Evolutionary conservation across 2,888 invertebrate genomes (phyloP), one percentile per base, ranked within the genome.

Genomic region (Ophonus ardosiacus): DNA sequence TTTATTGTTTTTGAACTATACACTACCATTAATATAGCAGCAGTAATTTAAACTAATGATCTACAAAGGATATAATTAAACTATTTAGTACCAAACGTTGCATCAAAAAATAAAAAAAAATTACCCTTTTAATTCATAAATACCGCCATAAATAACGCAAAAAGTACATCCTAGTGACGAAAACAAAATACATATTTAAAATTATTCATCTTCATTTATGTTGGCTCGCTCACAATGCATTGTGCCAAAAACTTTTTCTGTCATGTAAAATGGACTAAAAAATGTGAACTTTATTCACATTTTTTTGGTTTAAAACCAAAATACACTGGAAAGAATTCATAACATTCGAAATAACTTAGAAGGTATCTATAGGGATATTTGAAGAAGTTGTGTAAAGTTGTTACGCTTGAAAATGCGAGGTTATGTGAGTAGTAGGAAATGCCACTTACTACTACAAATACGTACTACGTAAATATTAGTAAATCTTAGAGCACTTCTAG

Each of bases 151-250:
- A 68, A 68, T 68, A 38, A 68, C 15, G n/a, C 0, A 38, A 38
- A 63, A 68, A 68, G 10, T 31, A 15, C 68, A 63, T 24, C n/a
- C 0, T 31, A n/a, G 38, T 24, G 31, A 13, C 63, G 31, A n/a
- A n/a, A 31, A 68, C 68, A 68, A 80, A 80, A 63, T 43, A 63
- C 43, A 63, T 63, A 80, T 80, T 80, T 80, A 80, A 80, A 80
- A 80, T 63, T 80, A 80, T 80, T 80, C 40, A 80, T 80, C 80
- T 80, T 80, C 61, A 80, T 80, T 80, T 80, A 43, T 80, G 38
- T 80, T 80, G 80, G 80, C 80, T 43, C 18, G 63, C 8, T n/a
- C 13, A n/a, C 61, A 63, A 63, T 38, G 15, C 61, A 80, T 18
- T 24, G 63, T 80, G 80, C 80, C 80, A 80, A 80, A 57, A 38